A percentile compares a stretch with the other conserved stretches of the same genome.
Evolutionary conservation across 2,797 vertebrate species (phyloP).

Genomic region (Arrhamphus sclerolepis): DNA sequence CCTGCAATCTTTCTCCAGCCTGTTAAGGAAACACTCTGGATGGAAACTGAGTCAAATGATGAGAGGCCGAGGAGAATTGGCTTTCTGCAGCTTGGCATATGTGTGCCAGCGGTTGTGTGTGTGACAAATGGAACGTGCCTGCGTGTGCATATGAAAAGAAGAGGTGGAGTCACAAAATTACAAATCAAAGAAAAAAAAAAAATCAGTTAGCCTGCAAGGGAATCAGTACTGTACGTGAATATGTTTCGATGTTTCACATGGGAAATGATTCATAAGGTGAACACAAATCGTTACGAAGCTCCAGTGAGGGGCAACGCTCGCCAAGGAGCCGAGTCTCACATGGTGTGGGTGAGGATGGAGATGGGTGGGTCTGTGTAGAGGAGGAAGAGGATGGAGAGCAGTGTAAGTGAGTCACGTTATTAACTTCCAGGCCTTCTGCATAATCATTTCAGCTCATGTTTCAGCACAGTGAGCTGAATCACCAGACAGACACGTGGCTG

Average conservation of each 20-base stretch:
- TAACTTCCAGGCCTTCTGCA: constrained; percentile 63
- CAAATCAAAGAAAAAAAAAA: constrained; percentile 29
- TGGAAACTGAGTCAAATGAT: constrained; percentile 68
- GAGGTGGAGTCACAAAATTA: constrained; percentile 27
- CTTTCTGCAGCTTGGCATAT: constrained; percentile 65
- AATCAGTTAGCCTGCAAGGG: background rate
- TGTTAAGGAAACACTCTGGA: constrained; percentile 47
- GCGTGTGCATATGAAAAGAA: background rate
- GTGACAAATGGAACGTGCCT: background rate
- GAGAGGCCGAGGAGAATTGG: constrained; percentile 62
- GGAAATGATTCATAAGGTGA: constrained; percentile 4
- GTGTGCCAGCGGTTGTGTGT: constrained; percentile 56
- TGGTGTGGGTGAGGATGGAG: constrained; percentile 38
- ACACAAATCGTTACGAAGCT: constrained; percentile 5
- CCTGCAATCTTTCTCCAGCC: constrained; percentile 49
- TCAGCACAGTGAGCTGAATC: constrained; percentile 69
- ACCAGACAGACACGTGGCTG: constrained; percentile 72
- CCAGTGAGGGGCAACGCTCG: constrained; percentile 26
- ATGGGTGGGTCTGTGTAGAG: background rate
- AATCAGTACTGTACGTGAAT: background rate
- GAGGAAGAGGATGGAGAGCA: constrained; percentile 19
- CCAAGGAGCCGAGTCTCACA: constrained; percentile 32
- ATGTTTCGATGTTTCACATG: background rate
- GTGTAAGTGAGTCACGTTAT: constrained; percentile 67
- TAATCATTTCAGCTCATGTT: constrained; percentile 69